Base-by-base conservation (phyloP, 2,888 invertebrate species). In the Ryuthela nishihirai region DNA sequence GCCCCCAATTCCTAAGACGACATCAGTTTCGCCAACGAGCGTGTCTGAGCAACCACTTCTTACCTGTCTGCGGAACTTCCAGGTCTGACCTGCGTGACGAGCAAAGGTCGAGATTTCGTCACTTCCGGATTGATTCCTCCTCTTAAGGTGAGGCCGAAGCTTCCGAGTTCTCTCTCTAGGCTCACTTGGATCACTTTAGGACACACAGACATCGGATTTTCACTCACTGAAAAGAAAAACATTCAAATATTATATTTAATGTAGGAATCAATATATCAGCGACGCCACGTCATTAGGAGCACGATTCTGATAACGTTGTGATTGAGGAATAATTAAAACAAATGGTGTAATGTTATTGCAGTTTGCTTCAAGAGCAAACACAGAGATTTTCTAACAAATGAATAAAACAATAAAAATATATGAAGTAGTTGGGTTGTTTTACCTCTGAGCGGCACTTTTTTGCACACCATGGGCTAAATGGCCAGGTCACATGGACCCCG, bases 21-120 rank as follows among this genome's bases (percentile, higher is more conserved):
- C 3, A 2, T 55, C 54, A 26, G n/a, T 52, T 58, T 12, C 3
- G 3, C 58, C 3, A 2, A 62, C 29, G 26, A 36, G 2, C 4
- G 47, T 35, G 12, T 34, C 20, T 10, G 17, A 34, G 15, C 20
- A 42, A 50, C 25, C 7, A n/a, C 40, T 26, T 55, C 67, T 67
- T 76, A 84, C 79, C 80, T 80, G 66, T 91, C 88, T 2, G 92
- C 91, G 0, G 94, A 87, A 0, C 93, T 91, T 47, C 88, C 87
- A 6, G 88, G 83, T 65, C 91, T 80, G 5, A 95, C 87, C 69
- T 90, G 86, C 0, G 93, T 93, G 32, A 95, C 87, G 4, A 90
- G 85, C 64, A 95, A 75, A 0, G 94, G 90, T 66, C 86, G 82
- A 24, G 72, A 70, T 54, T 74, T 74, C 1, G 81, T 77, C 71